Evolutionary conservation across 2,888 invertebrate species (phyloP).

Genomic region (Trichacis sp.): DNA sequence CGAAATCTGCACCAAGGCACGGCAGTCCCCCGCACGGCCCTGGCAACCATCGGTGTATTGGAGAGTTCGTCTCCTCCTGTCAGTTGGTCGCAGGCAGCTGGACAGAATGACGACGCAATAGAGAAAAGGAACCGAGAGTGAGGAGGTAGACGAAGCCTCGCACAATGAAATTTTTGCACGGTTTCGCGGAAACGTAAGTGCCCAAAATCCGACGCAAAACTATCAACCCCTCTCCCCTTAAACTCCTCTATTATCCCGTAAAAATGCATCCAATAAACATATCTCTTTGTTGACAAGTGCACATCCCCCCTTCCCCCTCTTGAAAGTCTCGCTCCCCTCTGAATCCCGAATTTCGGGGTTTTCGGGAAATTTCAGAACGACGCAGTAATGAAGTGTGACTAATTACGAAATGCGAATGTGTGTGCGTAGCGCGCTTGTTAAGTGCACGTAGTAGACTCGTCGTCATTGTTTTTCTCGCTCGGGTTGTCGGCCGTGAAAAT

Average conservation of each 20-base stretch:
- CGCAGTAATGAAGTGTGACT: not conserved
- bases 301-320: not conserved
- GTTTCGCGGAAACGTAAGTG: slow-evolving; percentile 58
- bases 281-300: not conserved
- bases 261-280: not conserved
- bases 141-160: slow-evolving; percentile 53
- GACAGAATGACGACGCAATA: slow-evolving; percentile 64
- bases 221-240: not conserved
- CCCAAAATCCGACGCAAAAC: not conserved
- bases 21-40: slow-evolving; percentile 4
- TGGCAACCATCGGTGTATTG: slow-evolving; percentile 27
- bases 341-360: not conserved
- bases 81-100: slow-evolving; percentile 46
- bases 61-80: slow-evolving; percentile 35
- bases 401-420: slow-evolving; percentile 1
- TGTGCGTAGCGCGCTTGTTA: not conserved
- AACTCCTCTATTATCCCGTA: not conserved
- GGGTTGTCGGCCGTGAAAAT: slow-evolving; percentile 4
- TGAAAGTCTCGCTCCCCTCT: not conserved
- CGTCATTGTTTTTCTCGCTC: not conserved
- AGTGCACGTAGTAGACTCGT: slow-evolving; percentile 20
- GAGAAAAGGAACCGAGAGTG: slow-evolving; percentile 42
- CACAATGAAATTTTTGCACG: slow-evolving; percentile 57
- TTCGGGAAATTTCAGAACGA: not conserved
- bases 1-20: not conserved